Evolutionary conservation across 2,888 invertebrate genomes (phyloP).

Genomic region (Eudemis profundana): DNA sequence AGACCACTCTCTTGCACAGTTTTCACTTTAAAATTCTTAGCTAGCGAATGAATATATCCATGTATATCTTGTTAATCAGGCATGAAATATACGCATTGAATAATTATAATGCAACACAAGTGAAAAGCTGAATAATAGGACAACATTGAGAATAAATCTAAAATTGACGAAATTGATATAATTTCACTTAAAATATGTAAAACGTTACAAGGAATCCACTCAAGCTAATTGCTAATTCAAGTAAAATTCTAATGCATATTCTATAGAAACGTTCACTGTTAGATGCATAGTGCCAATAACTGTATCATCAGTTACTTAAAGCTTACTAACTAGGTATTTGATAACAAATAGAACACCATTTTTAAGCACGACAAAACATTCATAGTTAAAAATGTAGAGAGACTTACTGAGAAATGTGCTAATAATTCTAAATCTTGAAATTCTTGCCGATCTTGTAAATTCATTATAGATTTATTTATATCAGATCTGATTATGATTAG

Average conservation of each 20-base stretch:
- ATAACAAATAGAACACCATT: constrained; percentile 86
- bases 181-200: constrained; percentile 75
- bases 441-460: constrained; percentile 66
- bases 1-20: constrained; percentile 75
- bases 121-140: constrained; percentile 69
- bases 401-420: constrained; percentile 86
- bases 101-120: constrained; percentile 48
- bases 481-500: constrained; percentile 77
- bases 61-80: constrained; percentile 51
- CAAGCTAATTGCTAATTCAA: constrained; percentile 63
- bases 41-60: constrained; percentile 54
- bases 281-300: constrained; percentile 84
- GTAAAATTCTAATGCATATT: constrained; percentile 59
- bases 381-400: constrained; percentile 86
- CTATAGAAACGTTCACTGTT: constrained; percentile 61
- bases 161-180: constrained; percentile 85
- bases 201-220: constrained; percentile 66
- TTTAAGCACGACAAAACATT: constrained; percentile 86
- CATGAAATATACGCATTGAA: constrained; percentile 51
- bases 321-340: constrained; percentile 84
- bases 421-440: constrained; percentile 83
- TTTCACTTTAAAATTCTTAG: constrained; percentile 67
- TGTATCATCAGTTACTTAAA: constrained; percentile 81
- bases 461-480: constrained; percentile 70
- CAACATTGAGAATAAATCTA: constrained; percentile 75